Evolutionary conservation across 2,113 vertebrate species (phyloP).

Genomic region (Cavia aperea): DNA sequence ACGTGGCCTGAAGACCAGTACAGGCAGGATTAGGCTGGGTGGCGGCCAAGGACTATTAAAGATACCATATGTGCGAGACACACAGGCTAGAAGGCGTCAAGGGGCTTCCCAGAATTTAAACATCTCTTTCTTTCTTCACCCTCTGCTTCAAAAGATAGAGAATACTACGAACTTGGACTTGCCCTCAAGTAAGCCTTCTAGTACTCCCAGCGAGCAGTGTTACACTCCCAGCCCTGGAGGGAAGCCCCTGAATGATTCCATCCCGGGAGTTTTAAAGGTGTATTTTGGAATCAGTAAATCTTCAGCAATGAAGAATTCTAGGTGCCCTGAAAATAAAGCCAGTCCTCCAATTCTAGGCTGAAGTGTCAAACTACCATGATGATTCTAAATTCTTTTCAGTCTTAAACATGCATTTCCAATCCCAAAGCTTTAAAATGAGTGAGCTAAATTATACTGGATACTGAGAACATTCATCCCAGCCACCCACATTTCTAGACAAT

Average conservation of each 20-base stretch:
- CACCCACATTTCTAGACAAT: neutral
- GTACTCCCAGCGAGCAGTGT: neutral
- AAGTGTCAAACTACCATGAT: neutral
- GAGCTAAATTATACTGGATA: neutral
- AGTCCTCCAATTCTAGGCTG: neutral
- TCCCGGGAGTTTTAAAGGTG: neutral
- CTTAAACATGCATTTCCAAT: neutral
- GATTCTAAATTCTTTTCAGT: neutral
- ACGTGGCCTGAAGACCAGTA: fast-evolving
- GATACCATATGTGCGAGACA: neutral
- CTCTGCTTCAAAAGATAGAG: neutral
- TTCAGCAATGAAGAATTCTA: neutral
- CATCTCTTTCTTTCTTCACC: neutral
- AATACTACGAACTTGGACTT: neutral
- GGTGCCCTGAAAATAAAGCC: neutral
- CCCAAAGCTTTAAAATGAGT: neutral
- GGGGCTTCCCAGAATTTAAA: neutral
- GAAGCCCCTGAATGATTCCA: neutral
- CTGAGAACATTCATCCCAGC: neutral
- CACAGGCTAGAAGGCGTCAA: neutral
- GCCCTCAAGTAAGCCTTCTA: neutral
- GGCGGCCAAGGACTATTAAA: neutral
- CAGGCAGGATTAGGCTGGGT: neutral
- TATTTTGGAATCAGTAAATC: neutral
- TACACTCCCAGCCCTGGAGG: neutral